Evolutionary conservation across 1,140 invertebrate genomes (phyloP), one percentile per base, ranked within the genome.

Genomic region (Dendroctonus ponderosae): DNA sequence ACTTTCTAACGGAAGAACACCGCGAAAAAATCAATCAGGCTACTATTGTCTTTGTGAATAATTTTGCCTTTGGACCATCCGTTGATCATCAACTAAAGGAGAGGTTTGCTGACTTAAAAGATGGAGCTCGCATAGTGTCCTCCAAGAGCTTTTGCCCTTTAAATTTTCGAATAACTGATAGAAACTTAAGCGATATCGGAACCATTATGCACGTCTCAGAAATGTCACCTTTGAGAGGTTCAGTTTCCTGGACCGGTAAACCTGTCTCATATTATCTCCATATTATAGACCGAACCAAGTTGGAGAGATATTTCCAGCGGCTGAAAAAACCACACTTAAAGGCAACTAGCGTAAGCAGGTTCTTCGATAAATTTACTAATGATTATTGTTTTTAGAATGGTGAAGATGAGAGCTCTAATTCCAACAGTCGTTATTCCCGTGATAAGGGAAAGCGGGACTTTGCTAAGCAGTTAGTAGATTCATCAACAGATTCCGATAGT

Each of bases 181-280:
- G 93, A 75, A 88, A 87, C 73, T 79, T 87, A 70, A 82, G 85
- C 86, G 96, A 99, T 84, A 98, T 98, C 78, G 96, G 96, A 61
- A 97, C 96, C 46, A 99, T 99, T 75, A 97, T 99, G 93, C 93
- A 97, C 77, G 95, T 99, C 7, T 92, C 91, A 51, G 94, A 97
- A 81, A 91, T 98, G 87, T 91, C 93, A 66, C 95, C 96, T 6
- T 80, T 97, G 56, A 89, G 90, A 76, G 96, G 95, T 70, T 97
- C 94, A 5, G 96, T 99, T 43, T 98, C 95, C 6, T 99, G 96
- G 97, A 99, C 97, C 66, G 93, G 93, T 60, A 97, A 96, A 81
- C 94, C 96, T 51, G 96, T 99, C 69, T 94, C 94, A 56, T 99
- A 98, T 85, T 99, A 95, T 85, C 85, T 98, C 69, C 96, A 98